These are phyloP conservation scores for Sciurus carolinensis DNA, from an alignment of 2,797 vertebrate species.

Conservation along the genomic window DNA sequence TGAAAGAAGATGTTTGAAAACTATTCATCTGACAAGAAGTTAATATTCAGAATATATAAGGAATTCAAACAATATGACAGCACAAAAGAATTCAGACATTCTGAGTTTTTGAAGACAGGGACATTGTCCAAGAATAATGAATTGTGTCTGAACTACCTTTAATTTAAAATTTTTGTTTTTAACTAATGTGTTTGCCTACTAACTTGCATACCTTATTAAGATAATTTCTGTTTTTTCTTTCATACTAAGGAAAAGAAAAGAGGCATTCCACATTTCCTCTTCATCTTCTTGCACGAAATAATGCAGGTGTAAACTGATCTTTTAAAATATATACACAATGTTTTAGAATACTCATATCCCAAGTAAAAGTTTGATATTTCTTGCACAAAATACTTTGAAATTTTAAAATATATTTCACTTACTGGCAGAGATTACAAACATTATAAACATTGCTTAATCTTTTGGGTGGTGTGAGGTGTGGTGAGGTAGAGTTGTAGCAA, in stretches of 20 bases:
- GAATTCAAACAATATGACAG: not conserved
- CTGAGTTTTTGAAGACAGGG: not conserved
- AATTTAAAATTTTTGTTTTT: constrained; percentile 50
- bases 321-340: not conserved
- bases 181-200: not conserved
- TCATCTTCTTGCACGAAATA: not conserved
- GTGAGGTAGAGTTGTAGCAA: not conserved
- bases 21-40: not conserved
- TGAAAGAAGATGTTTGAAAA: not conserved
- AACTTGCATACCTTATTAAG: not conserved
- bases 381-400: not conserved
- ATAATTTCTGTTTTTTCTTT: constrained; percentile 53
- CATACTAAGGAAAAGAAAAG: not conserved
- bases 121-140: not conserved
- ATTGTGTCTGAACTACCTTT: not conserved
- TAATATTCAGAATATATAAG: not conserved
- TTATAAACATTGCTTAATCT: not conserved
- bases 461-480: not conserved
- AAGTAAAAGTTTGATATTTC: not conserved
- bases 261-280: not conserved
- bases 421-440: not conserved
- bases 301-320: not conserved
- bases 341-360: not conserved
- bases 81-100: not conserved
- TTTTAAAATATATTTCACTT: not conserved